Base-by-base conservation (phyloP, 2,113 vertebrate species). In the Callionymus lyra region DNA sequence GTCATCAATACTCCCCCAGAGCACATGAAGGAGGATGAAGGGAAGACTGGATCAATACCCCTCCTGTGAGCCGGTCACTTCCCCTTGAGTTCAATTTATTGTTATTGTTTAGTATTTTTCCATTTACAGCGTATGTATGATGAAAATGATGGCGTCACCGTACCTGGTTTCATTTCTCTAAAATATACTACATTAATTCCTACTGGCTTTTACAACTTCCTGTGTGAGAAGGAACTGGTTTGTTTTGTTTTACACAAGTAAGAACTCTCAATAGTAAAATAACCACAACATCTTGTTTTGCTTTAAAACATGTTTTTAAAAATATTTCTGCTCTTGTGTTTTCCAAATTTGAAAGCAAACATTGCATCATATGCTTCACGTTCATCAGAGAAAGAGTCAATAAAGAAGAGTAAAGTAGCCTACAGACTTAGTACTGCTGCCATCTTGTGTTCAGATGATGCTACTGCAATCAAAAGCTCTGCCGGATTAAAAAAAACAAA, bases 1-100 rank as follows among this genome's bases (percentile, higher is more conserved):
- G 42, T 40, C 38, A 63, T 68, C 47, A 50, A 52, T 70, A 62
- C 41, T 45, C 39, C 43, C 54, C 12, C 13, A 48, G 54, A 63
- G 59, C 38, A 51, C 10, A 42, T 6, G 6, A 4, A 34, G 47
- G 45, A 35, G 34, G 35, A 32, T 45, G 41, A 31, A 4, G 12
- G 21, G 18, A 31, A 15, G 19, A 34, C 38, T 34, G 27, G 10
- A 41, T 79, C 53, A 12, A 65, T 72, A 62, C 36, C 5, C n/a
- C 36, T 36, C 36, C 41, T 42, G 43, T 47, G 47, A 38, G 6
- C 12, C 38, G 48, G 18, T 44, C 47, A 16, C 1, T 10, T 53
- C 45, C 41, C 40, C 34, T 14, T 12, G n/a, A n/a, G n/a, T n/a
- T n/a, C n/a, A n/a, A n/a, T n/a, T n/a, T n/a, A n/a, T n/a, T n/a